phyloP scores from a whole-genome alignment of 2,888 invertebrate species.

The Bembecia ichneumoniformis region DNA sequence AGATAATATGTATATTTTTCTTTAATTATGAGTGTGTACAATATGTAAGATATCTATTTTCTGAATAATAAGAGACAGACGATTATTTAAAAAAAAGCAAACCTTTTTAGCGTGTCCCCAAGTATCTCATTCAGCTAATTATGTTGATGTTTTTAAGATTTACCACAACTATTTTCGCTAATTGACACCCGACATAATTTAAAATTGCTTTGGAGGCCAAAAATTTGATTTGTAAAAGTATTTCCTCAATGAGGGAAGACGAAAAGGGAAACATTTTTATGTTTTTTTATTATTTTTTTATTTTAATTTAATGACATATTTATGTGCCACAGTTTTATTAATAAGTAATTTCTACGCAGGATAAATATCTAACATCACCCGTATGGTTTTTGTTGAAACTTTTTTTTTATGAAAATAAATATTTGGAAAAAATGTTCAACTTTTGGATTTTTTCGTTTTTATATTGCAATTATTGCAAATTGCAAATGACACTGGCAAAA shows the following conservation, averaged over 20 bases:
- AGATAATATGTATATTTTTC: no score
- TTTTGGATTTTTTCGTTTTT: no score
- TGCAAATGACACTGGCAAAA: no score
- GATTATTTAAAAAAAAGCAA: no score
- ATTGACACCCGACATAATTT: slow-evolving; percentile 70
- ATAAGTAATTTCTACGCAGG: neutral
- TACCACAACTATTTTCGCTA: slow-evolving; percentile 54
- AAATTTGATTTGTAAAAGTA: slow-evolving; percentile 57
- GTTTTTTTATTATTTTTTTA: slow-evolving; percentile 26
- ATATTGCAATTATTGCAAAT: no score
- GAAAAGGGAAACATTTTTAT: slow-evolving; percentile 46
- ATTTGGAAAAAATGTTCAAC: no score
- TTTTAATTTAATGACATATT: neutral
- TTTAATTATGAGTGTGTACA: no score
- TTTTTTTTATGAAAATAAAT: no score
- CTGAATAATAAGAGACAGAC: no score
- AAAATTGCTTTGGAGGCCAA: slow-evolving; percentile 59
- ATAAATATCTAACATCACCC: neutral
- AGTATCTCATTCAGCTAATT: slow-evolving; percentile 21
- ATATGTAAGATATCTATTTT: no score
- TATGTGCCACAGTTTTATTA: neutral
- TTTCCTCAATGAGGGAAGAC: slow-evolving; percentile 68
- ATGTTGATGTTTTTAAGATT: slow-evolving; percentile 63
- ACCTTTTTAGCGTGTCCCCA: no score
- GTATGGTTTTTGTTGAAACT: no score